These are phyloP conservation scores for Sialis lutaria DNA, from an alignment of 2,888 invertebrate genomes.

Conservation along the genomic window DNA sequence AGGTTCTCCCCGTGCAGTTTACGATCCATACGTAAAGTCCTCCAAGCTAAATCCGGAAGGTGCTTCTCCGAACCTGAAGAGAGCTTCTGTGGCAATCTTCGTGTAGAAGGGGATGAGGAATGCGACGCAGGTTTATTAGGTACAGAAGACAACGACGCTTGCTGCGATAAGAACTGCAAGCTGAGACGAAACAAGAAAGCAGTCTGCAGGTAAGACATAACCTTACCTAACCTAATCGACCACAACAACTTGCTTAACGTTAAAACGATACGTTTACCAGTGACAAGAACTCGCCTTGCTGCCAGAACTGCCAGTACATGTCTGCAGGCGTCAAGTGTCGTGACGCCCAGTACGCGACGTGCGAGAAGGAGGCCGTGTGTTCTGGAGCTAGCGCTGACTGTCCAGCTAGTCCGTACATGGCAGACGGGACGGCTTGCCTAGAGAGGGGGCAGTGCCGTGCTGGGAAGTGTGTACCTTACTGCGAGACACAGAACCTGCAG, in stretches of 20 bases:
- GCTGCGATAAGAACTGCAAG: constrained; percentile 87
- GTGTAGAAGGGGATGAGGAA: constrained; percentile 91
- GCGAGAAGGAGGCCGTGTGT: constrained; percentile 81
- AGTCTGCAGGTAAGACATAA: constrained; percentile 53
- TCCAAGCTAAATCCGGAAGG: constrained; percentile 79
- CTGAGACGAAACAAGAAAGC: constrained; percentile 68
- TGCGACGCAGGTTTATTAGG: constrained; percentile 91
- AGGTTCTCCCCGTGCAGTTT: constrained; percentile 90
- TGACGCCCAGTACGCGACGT: constrained; percentile 79
- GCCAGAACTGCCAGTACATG: constrained; percentile 80
- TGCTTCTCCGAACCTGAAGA: constrained; percentile 90
- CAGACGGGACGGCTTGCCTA: constrained; percentile 73
- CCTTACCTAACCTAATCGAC: background rate
- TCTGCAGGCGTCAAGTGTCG: constrained; percentile 68
- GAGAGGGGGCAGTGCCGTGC: constrained; percentile 79
- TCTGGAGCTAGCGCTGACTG: constrained; percentile 69
- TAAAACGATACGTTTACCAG: constrained; percentile 29
- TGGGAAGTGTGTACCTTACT: constrained; percentile 89
- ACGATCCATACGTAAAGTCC: constrained; percentile 80
- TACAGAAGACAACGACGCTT: constrained; percentile 82
- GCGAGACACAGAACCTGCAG: constrained; percentile 81
- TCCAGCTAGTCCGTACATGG: constrained; percentile 72
- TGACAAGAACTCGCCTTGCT: constrained; percentile 93
- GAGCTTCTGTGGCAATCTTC: constrained; percentile 89
- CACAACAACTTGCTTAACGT: background rate